A percentile compares a stretch with the other conserved stretches of the same genome.
These are phyloP conservation scores for Botia almorhae DNA, from an alignment of 2,797 vertebrate genomes.

Conservation along the genomic window DNA sequence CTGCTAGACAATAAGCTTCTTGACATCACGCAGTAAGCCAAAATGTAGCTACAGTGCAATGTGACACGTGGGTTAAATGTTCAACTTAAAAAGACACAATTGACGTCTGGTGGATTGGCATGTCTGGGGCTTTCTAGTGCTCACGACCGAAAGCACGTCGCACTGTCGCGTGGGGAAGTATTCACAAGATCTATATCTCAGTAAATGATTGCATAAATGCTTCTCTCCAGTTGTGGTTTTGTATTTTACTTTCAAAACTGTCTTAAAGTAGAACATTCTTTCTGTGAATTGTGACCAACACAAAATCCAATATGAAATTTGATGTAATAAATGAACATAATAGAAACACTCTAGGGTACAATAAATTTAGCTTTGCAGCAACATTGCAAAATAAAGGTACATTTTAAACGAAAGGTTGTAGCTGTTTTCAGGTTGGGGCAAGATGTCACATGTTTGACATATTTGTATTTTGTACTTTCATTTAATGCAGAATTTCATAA, in stretches of 20 bases:
- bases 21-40: slow-evolving; percentile 5
- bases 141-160: neutral
- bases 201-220: neutral
- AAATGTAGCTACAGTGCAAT: neutral
- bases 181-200: neutral
- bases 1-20: slow-evolving; percentile 27
- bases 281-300: neutral
- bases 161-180: neutral
- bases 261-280: neutral
- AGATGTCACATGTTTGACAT: too few species aligned
- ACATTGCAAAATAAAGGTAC: too few species aligned
- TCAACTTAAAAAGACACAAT: neutral
- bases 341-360: too few species aligned
- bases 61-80: slow-evolving; percentile 21
- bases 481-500: too few species aligned
- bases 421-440: too few species aligned
- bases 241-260: neutral
- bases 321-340: too few species aligned
- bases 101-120: neutral
- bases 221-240: neutral
- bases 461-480: too few species aligned
- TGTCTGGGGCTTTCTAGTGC: neutral
- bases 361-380: too few species aligned
- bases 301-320: neutral
- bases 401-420: too few species aligned